These are phyloP conservation scores for Cichlasoma orientale DNA, from an alignment of 2,797 vertebrate species.

Conservation along the genomic window DNA sequence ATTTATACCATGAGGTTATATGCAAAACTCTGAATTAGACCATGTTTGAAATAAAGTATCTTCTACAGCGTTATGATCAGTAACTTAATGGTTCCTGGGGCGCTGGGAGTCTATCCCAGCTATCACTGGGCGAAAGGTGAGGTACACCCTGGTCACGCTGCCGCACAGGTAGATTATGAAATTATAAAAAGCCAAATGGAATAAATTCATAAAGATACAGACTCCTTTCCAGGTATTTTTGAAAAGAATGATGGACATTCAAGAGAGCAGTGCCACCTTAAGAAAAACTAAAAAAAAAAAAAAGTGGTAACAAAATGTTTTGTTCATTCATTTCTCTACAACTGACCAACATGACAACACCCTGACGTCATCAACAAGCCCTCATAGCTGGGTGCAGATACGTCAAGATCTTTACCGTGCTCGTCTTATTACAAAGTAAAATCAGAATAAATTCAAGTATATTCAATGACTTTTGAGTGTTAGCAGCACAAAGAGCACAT, in stretches of 20 bases:
- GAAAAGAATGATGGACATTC: neutral
- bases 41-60: neutral
- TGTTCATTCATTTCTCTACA: neutral
- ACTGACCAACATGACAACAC: neutral
- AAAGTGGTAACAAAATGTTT: neutral
- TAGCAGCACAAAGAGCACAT: neutral
- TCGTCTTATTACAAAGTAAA: neutral
- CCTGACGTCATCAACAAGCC: neutral
- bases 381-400: neutral
- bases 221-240: accelerated
- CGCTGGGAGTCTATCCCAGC: neutral
- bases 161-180: neutral
- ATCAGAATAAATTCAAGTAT: neutral
- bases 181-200: no score
- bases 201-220: no score
- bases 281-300: neutral
- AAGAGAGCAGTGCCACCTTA: neutral
- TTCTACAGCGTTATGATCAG: neutral
- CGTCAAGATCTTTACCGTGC: neutral
- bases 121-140: neutral
- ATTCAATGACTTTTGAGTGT: neutral
- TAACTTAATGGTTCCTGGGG: neutral
- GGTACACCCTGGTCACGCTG: neutral
- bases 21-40: neutral
- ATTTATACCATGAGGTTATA: neutral